These are phyloP conservation scores for Formica selysi DNA, from an alignment of 1,140 invertebrate species.

Conservation along the genomic window DNA sequence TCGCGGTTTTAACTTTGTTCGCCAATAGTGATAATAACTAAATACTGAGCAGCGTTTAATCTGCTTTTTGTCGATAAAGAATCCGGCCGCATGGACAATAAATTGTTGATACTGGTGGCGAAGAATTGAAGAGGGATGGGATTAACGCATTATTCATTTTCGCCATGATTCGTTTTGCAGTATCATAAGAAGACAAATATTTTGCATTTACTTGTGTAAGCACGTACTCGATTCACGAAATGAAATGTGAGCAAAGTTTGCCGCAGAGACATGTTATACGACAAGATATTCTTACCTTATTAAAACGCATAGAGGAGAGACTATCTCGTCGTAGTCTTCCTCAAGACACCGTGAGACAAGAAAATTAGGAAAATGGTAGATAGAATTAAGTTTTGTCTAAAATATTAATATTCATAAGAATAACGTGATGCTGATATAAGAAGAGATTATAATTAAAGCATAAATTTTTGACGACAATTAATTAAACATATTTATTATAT, in stretches of 20 bases:
- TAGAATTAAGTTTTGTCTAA: conserved; percentile 25
- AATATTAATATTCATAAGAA: conserved; percentile 38
- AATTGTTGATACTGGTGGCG: conserved; percentile 46
- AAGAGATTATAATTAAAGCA: conserved; percentile 23
- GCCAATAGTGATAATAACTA: neutral
- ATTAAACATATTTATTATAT: neutral
- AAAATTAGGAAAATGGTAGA: conserved; percentile 36
- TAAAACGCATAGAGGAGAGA: conserved; percentile 21
- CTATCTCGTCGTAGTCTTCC: conserved; percentile 5
- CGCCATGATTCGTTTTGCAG: neutral
- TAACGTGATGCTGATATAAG: neutral
- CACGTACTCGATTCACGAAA: neutral
- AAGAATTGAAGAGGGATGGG: conserved; percentile 39
- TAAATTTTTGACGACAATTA: neutral
- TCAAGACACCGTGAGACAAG: conserved; percentile 12
- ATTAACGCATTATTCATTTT: conserved; percentile 55
- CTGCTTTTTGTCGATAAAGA: conserved; percentile 50
- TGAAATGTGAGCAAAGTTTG: conserved; percentile 33
- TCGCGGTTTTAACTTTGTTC: conserved; percentile 48
- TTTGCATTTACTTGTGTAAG: conserved; percentile 43
- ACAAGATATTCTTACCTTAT: conserved; percentile 47
- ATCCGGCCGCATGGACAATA: conserved; percentile 34
- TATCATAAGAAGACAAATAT: conserved; percentile 33
- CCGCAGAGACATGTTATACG: conserved; percentile 22
- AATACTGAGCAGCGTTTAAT: conserved; percentile 50